A percentile compares a stretch with the other conserved stretches of the same genome.
phyloP scores from a whole-genome alignment of 2,113 vertebrate genomes.

The Eulemur rufifrons region DNA sequence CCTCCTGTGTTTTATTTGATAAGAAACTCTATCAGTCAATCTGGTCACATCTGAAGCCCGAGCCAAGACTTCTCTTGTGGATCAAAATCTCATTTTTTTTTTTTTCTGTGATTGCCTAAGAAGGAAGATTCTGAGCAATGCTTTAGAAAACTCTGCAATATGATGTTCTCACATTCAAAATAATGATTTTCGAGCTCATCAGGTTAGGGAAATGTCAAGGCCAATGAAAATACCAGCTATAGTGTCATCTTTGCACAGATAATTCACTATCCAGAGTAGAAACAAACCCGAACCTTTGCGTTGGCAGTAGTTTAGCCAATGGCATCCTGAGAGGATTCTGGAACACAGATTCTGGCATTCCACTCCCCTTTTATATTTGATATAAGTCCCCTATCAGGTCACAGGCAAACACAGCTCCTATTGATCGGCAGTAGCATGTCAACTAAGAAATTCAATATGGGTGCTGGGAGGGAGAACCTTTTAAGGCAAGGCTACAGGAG shows the following conservation, averaged over 20 bases:
- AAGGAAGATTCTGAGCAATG: constrained; percentile 17
- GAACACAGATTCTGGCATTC: neutral
- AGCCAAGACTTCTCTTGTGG: neutral
- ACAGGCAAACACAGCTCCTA: neutral
- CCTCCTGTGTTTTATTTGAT: neutral
- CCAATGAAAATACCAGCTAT: neutral
- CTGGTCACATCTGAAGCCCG: constrained; percentile 7
- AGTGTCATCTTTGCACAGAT: neutral
- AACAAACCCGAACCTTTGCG: neutral
- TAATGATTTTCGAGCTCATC: neutral
- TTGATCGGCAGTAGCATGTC: neutral
- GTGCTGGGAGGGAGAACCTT: neutral
- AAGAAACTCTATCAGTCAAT: neutral
- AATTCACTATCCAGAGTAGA: neutral
- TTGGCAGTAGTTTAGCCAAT: neutral
- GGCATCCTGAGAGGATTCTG: neutral
- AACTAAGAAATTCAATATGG: neutral
- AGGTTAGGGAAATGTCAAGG: neutral
- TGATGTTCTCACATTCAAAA: neutral
- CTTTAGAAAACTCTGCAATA: neutral
- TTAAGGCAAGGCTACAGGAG: neutral
- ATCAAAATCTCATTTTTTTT: neutral
- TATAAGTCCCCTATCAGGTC: neutral
- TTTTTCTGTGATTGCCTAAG: neutral
- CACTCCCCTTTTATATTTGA: neutral